These are phyloP conservation scores for Agriopis leucophaearia DNA, from an alignment of 2,888 invertebrate genomes.

Conservation along the genomic window DNA sequence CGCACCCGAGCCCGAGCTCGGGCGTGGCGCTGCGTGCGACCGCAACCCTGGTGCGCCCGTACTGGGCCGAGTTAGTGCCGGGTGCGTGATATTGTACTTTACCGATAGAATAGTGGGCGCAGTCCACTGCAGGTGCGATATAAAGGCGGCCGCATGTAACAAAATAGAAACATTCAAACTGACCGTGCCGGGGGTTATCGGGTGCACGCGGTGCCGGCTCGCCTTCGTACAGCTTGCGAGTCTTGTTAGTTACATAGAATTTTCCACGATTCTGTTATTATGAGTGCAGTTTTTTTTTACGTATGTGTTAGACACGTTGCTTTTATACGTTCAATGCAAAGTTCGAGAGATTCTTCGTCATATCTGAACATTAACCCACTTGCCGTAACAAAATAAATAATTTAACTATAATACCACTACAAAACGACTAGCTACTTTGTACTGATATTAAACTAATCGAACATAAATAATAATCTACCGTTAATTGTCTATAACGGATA, in stretches of 20 bases:
- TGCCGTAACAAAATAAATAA: slow-evolving; percentile 43
- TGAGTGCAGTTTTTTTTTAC: slow-evolving; percentile 36
- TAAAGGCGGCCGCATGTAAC: slow-evolving; percentile 87
- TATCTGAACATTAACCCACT: slow-evolving; percentile 46
- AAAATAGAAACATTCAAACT: slow-evolving; percentile 83
- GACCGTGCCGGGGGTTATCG: slow-evolving; percentile 50
- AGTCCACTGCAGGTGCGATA: slow-evolving; percentile 88
- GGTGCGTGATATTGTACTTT: slow-evolving; percentile 90
- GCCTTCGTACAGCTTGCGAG: slow-evolving; percentile 34
- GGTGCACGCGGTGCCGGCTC: slow-evolving; percentile 23
- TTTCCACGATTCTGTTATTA: slow-evolving; percentile 44
- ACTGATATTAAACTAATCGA: slow-evolving; percentile 59
- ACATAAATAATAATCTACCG: slow-evolving; percentile 50
- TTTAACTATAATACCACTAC: slow-evolving; percentile 50
- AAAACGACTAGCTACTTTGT: slow-evolving; percentile 80
- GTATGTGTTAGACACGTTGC: slow-evolving; percentile 25
- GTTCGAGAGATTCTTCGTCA: slow-evolving; percentile 41
- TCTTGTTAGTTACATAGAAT: slow-evolving; percentile 43
- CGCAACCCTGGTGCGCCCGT: slow-evolving; percentile 76
- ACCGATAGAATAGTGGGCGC: slow-evolving; percentile 88
- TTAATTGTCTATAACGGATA: slow-evolving; percentile 42
- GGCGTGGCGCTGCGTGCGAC: slow-evolving; percentile 72
- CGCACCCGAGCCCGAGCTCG: slow-evolving; percentile 54
- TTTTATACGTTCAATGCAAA: slow-evolving; percentile 37
- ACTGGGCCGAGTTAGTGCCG: slow-evolving; percentile 82